Base-by-base conservation (phyloP, 2,888 invertebrate genomes). In the Gymnosoma rotundatum region DNA sequence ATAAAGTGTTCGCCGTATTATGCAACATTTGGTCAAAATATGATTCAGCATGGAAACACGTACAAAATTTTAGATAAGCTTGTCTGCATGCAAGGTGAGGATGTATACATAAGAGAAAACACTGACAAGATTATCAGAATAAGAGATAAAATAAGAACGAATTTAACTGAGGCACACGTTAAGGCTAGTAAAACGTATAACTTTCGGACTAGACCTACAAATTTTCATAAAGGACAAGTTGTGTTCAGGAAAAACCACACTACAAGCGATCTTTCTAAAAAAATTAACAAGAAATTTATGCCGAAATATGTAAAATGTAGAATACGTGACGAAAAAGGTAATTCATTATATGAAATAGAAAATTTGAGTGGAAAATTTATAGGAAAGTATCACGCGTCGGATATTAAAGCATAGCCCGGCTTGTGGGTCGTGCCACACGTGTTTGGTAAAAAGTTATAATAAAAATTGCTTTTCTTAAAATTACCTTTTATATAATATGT, bases 251-350 rank as follows among this genome's bases (percentile, higher is more conserved):
- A 20, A 72, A 72, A 72, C 18, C 72, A 72, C 32, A 32, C 18
- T 18, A 32, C 32, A 9, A 72, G 72, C 12, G 32, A 72, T 18
- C n/a, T 48, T 18, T 45, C 45, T 48, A 60, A 36, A 48, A 32
- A 58, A 1, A 63, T 38, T 20, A 69, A 61, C n/a, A 50, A 50
- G 4, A 69, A 63, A 45, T 69, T 78, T 38, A 18, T 69, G 10
- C 61, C 78, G 16, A 78, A 69, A 38, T 78, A 48, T 8, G 8
- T 69, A 10, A 78, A 78, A 50, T 69, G 78, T 36, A 14, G 61
- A 18, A 21, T 61, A 7, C 5, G 52, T 12, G 14, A 50, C n/a
- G 25, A 60, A 18, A 32, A 67, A 6, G 67, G 76, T 7, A 76
- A 67, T n/a, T 67, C 32, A 16, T 38, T 76, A 20, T 76, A 76